Conservation (phyloP, 1,140 invertebrate genomes). For the Platyscapa corneri region DNA sequence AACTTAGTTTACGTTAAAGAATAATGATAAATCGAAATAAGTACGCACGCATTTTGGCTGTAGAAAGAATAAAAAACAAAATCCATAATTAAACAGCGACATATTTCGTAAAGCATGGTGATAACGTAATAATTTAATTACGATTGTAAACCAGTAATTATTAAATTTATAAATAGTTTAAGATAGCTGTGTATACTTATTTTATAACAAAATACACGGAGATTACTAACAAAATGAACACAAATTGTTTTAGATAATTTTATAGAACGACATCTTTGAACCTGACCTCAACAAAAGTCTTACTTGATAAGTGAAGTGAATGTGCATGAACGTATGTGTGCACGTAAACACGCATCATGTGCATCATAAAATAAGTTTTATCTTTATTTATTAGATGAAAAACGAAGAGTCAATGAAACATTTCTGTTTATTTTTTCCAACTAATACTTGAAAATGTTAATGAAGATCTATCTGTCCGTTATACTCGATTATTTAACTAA, state of each 20-base stretch:
- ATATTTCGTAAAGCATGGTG: constrained; percentile 39
- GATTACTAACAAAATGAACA: constrained; percentile 59
- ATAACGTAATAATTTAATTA: constrained; percentile 59
- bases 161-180: constrained; percentile 67
- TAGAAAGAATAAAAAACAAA: neutral
- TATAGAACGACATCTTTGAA: constrained; percentile 2
- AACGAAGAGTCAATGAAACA: neutral
- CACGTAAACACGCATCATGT: neutral
- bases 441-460: neutral
- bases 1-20: constrained; percentile 6
- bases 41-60: constrained; percentile 11
- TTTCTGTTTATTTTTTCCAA: neutral
- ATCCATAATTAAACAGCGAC: constrained; percentile 27
- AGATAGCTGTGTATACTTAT: constrained; percentile 70
- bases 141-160: constrained; percentile 65
- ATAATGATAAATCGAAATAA: constrained; percentile 17
- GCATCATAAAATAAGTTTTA: constrained; percentile 18
- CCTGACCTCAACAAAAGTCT: constrained; percentile 9
- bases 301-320: neutral
- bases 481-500: neutral
- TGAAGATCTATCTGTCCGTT: too few species aligned
- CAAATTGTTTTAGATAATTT: constrained; percentile 30
- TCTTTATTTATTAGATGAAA: constrained; percentile 2
- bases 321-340: neutral
- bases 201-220: constrained; percentile 70